These are phyloP conservation scores for Rotaria magnacalcarata DNA, from an alignment of 2,888 invertebrate species.

Conservation along the genomic window DNA sequence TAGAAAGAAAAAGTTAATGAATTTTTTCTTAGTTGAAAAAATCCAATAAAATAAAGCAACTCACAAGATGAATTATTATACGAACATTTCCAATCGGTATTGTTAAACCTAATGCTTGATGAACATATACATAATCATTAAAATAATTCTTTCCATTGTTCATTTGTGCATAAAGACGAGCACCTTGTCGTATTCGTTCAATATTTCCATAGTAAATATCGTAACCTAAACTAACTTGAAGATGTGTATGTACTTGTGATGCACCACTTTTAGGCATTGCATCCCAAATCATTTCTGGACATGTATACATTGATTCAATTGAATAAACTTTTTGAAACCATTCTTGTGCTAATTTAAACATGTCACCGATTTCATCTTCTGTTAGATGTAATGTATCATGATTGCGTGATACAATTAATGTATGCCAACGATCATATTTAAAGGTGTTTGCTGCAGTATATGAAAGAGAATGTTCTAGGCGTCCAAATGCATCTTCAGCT, in stretches of 20 bases:
- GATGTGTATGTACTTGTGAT: slow-evolving; percentile 62
- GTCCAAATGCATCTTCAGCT: slow-evolving; percentile 59
- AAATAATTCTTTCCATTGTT: slow-evolving; percentile 67
- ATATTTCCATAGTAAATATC: slow-evolving; percentile 55
- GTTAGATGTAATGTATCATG: slow-evolving; percentile 59
- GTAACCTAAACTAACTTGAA: slow-evolving; percentile 58
- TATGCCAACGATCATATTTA: slow-evolving; percentile 60
- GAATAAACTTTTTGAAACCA: slow-evolving; percentile 56
- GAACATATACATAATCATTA: slow-evolving; percentile 43
- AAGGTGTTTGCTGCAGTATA: slow-evolving; percentile 60
- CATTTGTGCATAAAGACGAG: slow-evolving; percentile 28
- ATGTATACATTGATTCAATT: slow-evolving; percentile 52
- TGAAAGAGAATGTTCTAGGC: slow-evolving; percentile 55
- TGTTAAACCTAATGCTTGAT: slow-evolving; percentile 41
- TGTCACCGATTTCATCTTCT: slow-evolving; percentile 53
- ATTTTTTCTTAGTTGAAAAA: background rate
- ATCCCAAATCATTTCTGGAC: slow-evolving; percentile 60
- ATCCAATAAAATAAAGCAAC: background rate
- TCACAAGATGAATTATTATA: slow-evolving; percentile 40
- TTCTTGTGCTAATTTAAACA: slow-evolving; percentile 54
- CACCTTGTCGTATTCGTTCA: slow-evolving; percentile 38
- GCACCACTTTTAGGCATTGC: slow-evolving; percentile 60
- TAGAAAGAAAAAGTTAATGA: slow-evolving; percentile 1
- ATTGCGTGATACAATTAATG: slow-evolving; percentile 55
- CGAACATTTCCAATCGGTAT: slow-evolving; percentile 29